phyloP scores from a whole-genome alignment of 2,888 invertebrate species.

The Merodon equestris region DNA sequence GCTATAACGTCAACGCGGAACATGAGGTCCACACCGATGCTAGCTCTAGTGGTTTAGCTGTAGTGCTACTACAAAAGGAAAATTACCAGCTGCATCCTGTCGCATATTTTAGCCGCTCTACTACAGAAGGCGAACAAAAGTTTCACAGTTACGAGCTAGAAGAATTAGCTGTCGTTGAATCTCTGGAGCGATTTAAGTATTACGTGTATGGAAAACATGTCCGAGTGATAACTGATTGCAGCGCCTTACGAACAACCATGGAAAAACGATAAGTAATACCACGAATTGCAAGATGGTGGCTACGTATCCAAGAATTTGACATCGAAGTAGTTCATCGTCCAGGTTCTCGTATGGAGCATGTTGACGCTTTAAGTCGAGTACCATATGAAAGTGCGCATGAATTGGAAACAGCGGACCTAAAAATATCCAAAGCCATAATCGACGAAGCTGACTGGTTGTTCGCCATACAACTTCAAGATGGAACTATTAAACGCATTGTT shows the following conservation, averaged over 20 bases:
- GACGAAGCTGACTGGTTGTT: conserved; percentile 5
- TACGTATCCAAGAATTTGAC: conserved; percentile 7
- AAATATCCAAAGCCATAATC: background rate
- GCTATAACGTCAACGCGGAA: background rate
- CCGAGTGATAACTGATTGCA: background rate
- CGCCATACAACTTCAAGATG: conserved; percentile 5
- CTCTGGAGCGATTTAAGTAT: conserved; percentile 5
- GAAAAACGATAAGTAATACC: background rate
- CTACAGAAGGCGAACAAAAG: background rate
- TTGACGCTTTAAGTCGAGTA: conserved; percentile 17
- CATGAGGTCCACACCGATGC: conserved; percentile 18
- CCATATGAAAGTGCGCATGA: background rate
- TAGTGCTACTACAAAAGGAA: conserved; percentile 1
- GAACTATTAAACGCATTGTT: background rate
- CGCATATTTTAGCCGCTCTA: conserved; percentile 1
- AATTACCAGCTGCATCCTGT: background rate
- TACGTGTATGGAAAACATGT: conserved; percentile 5
- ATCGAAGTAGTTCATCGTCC: background rate
- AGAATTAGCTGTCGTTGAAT: conserved; percentile 18
- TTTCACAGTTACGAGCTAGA: conserved; percentile 26
- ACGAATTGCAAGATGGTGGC: conserved; percentile 9
- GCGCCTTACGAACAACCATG: background rate
- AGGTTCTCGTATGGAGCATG: conserved; percentile 12
- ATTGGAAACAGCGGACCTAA: conserved; percentile 2
- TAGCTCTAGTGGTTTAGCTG: background rate